These are phyloP conservation scores for Myrmophylax atrothorax DNA, from an alignment of 2,113 vertebrate genomes.

Conservation along the genomic window DNA sequence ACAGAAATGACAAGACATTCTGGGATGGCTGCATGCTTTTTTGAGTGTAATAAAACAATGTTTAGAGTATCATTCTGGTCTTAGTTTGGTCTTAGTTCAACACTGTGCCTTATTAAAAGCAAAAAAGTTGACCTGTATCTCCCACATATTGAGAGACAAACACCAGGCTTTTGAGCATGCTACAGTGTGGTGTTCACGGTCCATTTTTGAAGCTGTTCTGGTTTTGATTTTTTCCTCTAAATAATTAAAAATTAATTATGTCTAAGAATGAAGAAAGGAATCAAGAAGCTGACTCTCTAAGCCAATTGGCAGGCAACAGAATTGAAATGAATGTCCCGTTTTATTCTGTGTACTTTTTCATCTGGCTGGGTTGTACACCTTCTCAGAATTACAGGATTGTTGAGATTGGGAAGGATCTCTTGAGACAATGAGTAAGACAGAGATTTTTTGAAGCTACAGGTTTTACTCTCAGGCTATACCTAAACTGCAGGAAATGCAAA, in stretches of 20 bases:
- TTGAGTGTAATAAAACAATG: background rate
- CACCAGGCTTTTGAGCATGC: background rate
- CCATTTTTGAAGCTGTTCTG: background rate
- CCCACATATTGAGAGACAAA: background rate
- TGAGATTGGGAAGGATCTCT: background rate
- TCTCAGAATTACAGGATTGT: background rate
- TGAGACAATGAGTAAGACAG: background rate
- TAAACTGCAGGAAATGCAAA: background rate
- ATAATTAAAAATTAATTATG: background rate
- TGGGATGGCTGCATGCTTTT: fast-evolving
- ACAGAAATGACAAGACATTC: background rate
- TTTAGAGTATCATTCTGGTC: background rate
- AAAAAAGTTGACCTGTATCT: background rate
- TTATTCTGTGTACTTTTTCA: background rate
- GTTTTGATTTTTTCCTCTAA: background rate
- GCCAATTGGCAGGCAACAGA: background rate
- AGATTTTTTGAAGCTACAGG: background rate
- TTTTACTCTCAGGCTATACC: background rate
- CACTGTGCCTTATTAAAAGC: background rate
- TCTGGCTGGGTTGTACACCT: background rate
- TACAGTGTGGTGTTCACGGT: background rate
- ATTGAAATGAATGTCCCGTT: background rate
- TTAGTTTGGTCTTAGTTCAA: background rate
- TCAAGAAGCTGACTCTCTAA: background rate
- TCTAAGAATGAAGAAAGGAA: background rate